A percentile compares a stretch with the other conserved stretches of the same genome.
phyloP scores from a whole-genome alignment of 2,113 vertebrate species.

The Sylvia atricapilla region DNA sequence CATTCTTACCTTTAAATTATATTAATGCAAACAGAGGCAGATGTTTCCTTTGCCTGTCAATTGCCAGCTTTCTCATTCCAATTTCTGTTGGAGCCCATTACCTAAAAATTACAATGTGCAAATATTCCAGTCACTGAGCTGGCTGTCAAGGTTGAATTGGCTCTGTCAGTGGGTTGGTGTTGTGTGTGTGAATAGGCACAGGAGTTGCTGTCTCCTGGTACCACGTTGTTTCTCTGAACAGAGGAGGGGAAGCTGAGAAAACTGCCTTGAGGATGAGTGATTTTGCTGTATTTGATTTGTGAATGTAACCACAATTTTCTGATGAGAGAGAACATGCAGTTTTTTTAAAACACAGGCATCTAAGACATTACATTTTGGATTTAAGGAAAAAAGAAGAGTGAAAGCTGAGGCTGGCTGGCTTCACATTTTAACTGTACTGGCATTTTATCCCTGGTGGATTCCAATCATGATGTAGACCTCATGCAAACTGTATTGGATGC shows the following conservation, averaged over 20 bases:
- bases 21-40: constrained; percentile 62
- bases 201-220: constrained; percentile 26
- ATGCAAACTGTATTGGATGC: background rate
- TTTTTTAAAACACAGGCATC: background rate
- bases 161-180: constrained; percentile 16
- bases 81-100: constrained; percentile 54
- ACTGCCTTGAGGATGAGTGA: constrained; percentile 24
- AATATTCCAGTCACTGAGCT: constrained; percentile 43
- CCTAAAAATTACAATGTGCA: constrained; percentile 63
- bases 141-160: constrained; percentile 55
- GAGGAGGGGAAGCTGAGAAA: constrained; percentile 18
- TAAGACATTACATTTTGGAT: background rate
- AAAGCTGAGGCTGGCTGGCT: background rate
- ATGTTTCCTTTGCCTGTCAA: constrained; percentile 67
- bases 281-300: constrained; percentile 27
- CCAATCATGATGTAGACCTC: background rate
- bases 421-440: background rate
- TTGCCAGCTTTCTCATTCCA: constrained; percentile 61
- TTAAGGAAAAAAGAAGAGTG: background rate
- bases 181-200: background rate
- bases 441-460: constrained; percentile 27
- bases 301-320: constrained; percentile 30
- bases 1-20: constrained; percentile 47
- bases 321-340: background rate
- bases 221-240: constrained; percentile 1